A percentile compares a stretch with the other conserved stretches of the same genome.
Evolutionary conservation across 2,888 invertebrate species (phyloP).

Genomic region (Drosophila kanekoi): DNA sequence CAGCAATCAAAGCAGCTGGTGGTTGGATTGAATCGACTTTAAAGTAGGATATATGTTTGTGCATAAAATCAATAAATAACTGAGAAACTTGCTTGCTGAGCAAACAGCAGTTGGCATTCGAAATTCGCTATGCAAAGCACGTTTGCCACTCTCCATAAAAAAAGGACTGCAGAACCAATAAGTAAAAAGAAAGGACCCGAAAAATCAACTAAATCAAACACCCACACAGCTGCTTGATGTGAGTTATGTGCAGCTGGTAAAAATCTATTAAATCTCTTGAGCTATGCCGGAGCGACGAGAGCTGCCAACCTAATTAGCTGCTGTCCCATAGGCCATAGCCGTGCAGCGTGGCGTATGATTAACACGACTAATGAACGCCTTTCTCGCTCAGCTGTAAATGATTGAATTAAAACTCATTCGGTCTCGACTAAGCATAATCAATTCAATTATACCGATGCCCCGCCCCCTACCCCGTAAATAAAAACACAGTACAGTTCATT

Average conservation of each 20-base stretch:
- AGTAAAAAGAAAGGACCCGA: constrained; percentile 35
- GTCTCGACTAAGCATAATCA: constrained; percentile 48
- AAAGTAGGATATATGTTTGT: constrained; percentile 11
- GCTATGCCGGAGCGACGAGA: constrained; percentile 7
- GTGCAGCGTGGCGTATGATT: constrained; percentile 76
- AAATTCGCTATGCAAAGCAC: constrained; percentile 54
- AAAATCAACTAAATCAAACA: constrained; percentile 29
- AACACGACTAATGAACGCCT: constrained; percentile 75
- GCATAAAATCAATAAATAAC: constrained; percentile 39
- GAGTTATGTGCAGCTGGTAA: constrained; percentile 16
- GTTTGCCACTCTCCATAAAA: constrained; percentile 25
- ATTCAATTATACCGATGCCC: constrained; percentile 47
- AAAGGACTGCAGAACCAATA: constrained; percentile 47
- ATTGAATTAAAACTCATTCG: constrained; percentile 72
- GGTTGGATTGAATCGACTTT: constrained; percentile 25
- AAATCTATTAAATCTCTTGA: constrained; percentile 49
- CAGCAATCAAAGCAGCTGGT: neutral
- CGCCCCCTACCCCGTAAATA: neutral
- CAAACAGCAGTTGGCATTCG: constrained; percentile 1
- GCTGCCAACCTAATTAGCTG: constrained; percentile 50
- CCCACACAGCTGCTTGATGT: neutral
- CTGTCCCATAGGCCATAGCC: constrained; percentile 35
- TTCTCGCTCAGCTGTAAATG: constrained; percentile 63
- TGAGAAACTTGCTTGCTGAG: constrained; percentile 8
- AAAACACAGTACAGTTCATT: constrained; percentile 29